Percentiles rank a stretch among this genome's conserved stretches.
Evolutionary conservation across 2,888 invertebrate species (phyloP).

Genomic region (Lycaena phlaeas): DNA sequence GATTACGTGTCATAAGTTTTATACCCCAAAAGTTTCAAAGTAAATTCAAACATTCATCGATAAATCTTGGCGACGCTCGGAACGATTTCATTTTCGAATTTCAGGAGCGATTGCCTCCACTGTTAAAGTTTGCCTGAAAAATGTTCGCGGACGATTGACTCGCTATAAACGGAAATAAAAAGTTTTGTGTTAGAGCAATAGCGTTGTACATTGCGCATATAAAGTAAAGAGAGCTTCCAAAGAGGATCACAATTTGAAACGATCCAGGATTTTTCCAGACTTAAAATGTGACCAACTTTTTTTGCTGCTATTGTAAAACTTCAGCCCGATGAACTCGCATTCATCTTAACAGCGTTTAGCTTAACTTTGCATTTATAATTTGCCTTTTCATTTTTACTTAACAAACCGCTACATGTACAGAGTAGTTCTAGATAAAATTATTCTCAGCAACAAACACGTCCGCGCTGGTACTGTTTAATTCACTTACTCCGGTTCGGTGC

Average conservation of each 20-base stretch:
- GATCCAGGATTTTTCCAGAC: conserved; percentile 40
- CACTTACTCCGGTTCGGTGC: conserved; percentile 51
- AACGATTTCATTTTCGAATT: conserved; percentile 74
- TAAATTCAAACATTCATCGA: conserved; percentile 72
- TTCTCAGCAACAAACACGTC: conserved; percentile 27
- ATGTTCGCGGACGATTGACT: conserved; percentile 72
- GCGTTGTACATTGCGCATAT: conserved; percentile 62
- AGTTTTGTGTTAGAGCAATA: conserved; percentile 70
- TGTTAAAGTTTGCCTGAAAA: conserved; percentile 74
- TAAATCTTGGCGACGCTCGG: conserved; percentile 71
- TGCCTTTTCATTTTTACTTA: conserved; percentile 11
- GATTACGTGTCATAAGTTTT: conserved; percentile 73
- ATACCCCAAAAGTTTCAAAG: conserved; percentile 68
- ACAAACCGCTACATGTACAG: conserved; percentile 9
- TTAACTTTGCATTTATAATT: conserved; percentile 28
- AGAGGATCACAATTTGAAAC: conserved; percentile 54
- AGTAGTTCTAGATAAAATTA: not conserved
- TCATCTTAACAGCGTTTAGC: conserved; percentile 25
- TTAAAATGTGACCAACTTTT: conserved; percentile 50
- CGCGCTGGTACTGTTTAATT: conserved; percentile 53
- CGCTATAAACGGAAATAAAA: conserved; percentile 72
- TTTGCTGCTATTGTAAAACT: conserved; percentile 41
- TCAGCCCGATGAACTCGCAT: conserved; percentile 26
- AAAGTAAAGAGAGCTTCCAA: conserved; percentile 52
- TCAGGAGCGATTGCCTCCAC: conserved; percentile 72